A percentile compares a stretch with the other conserved stretches of the same genome.
Conservation (phyloP, 2,113 vertebrate species). For the Pterocles burchelli region DNA sequence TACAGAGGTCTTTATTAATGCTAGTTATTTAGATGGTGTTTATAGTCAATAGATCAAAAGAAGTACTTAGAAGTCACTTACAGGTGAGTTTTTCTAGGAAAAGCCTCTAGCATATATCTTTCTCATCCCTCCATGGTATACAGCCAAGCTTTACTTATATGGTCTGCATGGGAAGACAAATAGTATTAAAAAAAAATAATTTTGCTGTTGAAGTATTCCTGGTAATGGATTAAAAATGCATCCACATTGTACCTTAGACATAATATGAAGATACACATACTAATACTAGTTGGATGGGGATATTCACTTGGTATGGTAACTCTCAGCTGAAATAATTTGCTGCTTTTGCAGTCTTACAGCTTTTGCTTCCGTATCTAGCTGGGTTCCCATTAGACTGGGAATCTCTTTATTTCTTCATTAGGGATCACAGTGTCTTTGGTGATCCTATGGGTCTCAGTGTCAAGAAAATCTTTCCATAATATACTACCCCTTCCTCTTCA, state of each 20-base stretch:
- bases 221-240: background rate
- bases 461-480: background rate
- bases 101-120: background rate
- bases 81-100: background rate
- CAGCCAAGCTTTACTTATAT: background rate
- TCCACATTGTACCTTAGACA: background rate
- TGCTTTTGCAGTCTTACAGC: background rate
- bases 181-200: background rate
- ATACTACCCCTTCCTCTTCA: fast-evolving
- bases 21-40: background rate
- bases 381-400: background rate
- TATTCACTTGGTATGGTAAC: background rate
- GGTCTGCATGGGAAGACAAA: background rate
- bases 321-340: background rate
- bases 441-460: background rate
- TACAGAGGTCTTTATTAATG: background rate
- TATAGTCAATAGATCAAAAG: background rate
- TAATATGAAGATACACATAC: background rate
- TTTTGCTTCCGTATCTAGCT: background rate
- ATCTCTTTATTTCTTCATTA: background rate
- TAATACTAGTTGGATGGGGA: background rate
- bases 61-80: background rate
- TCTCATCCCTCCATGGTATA: background rate
- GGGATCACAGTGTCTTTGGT: background rate
- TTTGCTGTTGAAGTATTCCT: background rate